Evolutionary conservation across 2,113 vertebrate species (phyloP), one percentile per base, ranked within the genome.

Genomic region (Brachirus orientalis): DNA sequence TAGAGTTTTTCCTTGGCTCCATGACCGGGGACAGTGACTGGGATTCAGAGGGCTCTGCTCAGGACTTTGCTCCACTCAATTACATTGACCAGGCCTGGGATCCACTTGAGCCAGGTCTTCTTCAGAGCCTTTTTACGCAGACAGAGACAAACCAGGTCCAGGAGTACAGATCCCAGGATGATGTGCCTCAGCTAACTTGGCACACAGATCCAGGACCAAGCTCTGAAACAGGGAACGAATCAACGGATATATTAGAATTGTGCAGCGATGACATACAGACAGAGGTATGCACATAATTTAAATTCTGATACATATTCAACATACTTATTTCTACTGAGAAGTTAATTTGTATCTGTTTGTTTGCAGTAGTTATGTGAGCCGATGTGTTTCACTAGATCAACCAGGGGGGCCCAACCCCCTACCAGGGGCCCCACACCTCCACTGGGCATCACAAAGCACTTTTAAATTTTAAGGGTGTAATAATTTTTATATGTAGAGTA

Each of bases 21-120:
- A 80, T 91, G 81, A 88, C 90, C 0, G 93, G 91, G 1, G 93
- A 94, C 77, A 94, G 92, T 44, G 93, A 94, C 81, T 94, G 93
- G 93, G 93, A 94, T 40, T 93, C 92, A 0, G 93, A 94, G 5
- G 83, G 82, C 11, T 92, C 92, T 1, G 75, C 77, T 33, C 68
- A 86, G 43, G 90, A 92, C 57, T 82, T 83, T 40, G 84, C 87
- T 33, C 35, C 77, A 0, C 43, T 75, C 13, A 11, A 53, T 58
- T 80, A 33, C 36, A 72, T 47, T 19, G 93, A 93, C 40, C 89
- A 77, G 9, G 8, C 36, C 14, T 93, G 91, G 89, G 93, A 93
- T 50, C 86, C 89, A 16, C 89, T 93, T 9, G 93, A 94, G 52
- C 90, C 88, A 1, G 91, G 88, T 6, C 63, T 92, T 44, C 89